A percentile compares a stretch with the other conserved stretches of the same genome.
phyloP scores from a whole-genome alignment of 2,113 vertebrate species.

The Rhynchopsitta pachyrhyncha region DNA sequence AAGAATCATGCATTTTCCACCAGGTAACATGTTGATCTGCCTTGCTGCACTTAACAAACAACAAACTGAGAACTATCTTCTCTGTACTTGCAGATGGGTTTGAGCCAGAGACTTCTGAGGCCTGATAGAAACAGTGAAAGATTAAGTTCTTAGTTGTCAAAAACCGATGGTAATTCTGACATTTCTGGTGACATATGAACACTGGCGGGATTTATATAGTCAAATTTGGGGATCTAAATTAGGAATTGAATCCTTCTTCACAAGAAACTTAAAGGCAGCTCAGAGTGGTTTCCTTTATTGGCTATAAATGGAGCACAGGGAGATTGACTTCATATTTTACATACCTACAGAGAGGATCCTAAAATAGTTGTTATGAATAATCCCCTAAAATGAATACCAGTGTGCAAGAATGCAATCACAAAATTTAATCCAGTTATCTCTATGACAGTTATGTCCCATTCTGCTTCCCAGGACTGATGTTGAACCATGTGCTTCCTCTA shows the following conservation, averaged over 20 bases:
- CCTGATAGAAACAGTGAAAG: neutral
- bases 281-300: neutral
- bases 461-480: neutral
- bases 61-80: neutral
- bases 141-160: neutral
- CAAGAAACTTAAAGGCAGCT: neutral
- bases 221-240: neutral
- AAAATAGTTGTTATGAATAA: conserved; percentile 1
- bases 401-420: neutral
- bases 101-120: neutral
- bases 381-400: neutral
- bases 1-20: neutral
- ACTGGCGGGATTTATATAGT: neutral
- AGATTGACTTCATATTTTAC: neutral
- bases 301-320: neutral
- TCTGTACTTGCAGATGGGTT: neutral
- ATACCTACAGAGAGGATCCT: neutral
- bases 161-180: neutral
- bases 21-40: neutral
- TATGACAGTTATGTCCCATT: neutral
- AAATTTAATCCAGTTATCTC: neutral
- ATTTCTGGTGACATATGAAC: neutral
- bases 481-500: neutral
- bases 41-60: neutral
- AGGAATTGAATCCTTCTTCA: neutral